Evolutionary conservation across 2,888 invertebrate genomes (phyloP).

Genomic region (Aphidoletes aphidimyza): DNA sequence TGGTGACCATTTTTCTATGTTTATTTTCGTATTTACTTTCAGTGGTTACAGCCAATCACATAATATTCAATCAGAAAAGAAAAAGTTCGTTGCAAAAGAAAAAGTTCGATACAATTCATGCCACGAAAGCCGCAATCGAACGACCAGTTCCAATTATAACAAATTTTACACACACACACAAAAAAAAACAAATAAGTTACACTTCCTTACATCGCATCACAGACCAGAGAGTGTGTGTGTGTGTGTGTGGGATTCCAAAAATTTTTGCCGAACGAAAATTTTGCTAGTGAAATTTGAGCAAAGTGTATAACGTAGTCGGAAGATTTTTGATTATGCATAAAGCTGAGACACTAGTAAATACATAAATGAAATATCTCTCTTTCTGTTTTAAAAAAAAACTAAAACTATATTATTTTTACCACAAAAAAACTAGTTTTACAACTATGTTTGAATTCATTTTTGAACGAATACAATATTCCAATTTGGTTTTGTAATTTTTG

Average conservation of each 20-base stretch:
- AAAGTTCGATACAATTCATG: background rate
- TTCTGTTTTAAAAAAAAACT: background rate
- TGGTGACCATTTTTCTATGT: background rate
- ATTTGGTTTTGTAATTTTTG: too few species aligned
- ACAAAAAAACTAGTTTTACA: too few species aligned
- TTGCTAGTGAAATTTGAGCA: background rate
- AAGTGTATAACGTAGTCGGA: slow-evolving; percentile 52
- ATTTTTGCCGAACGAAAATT: background rate
- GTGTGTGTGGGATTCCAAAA: too few species aligned
- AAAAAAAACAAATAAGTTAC: too few species aligned
- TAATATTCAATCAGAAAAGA: background rate
- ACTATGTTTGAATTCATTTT: too few species aligned
- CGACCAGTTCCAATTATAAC: background rate
- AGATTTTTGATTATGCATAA: slow-evolving; percentile 50
- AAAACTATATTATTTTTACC: background rate
- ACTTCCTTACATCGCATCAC: too few species aligned
- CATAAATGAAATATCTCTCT: background rate
- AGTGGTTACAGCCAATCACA: background rate
- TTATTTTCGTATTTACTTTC: slow-evolving; percentile 16
- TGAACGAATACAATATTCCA: too few species aligned
- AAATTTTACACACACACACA: too few species aligned
- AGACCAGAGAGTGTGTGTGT: background rate
- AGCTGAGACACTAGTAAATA: slow-evolving; percentile 47
- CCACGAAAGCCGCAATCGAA: background rate
- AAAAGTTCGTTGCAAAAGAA: background rate